Percentiles rank a stretch among this genome's conserved stretches.
Evolutionary conservation across 2,888 invertebrate genomes (phyloP).

Genomic region (Scrobipalpa costella): DNA sequence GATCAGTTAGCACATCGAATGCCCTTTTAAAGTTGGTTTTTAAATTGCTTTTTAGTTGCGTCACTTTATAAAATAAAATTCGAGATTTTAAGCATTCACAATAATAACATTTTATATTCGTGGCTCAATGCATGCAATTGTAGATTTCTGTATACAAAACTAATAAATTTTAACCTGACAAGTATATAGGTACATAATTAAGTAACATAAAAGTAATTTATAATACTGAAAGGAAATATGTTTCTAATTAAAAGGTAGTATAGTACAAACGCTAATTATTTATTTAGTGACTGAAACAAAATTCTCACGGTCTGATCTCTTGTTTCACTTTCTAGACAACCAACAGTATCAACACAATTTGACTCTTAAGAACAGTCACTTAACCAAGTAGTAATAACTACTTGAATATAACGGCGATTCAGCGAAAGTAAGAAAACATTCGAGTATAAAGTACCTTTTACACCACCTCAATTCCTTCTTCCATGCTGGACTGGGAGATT

Average conservation of each 20-base stretch:
- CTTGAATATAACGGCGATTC: constrained; percentile 1
- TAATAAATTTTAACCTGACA: too few species aligned
- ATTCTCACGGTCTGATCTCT: background rate
- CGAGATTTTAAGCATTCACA: background rate
- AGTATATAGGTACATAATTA: too few species aligned
- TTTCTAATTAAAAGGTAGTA: background rate
- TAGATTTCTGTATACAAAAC: too few species aligned
- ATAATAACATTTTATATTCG: background rate
- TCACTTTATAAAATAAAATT: constrained; percentile 1
- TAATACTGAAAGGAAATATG: background rate
- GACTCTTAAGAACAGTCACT: background rate
- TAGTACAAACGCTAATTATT: background rate
- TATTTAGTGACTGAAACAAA: background rate
- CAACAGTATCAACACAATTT: background rate
- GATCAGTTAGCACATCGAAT: background rate
- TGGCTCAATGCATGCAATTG: too few species aligned
- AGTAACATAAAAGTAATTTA: background rate
- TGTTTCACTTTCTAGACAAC: constrained; percentile 7
- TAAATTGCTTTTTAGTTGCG: background rate
- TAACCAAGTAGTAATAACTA: background rate
- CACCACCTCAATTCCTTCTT: background rate
- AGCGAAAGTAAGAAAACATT: constrained; percentile 3
- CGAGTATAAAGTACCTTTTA: background rate
- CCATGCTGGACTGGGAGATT: too few species aligned
- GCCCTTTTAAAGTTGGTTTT: background rate